phyloP scores from a whole-genome alignment of 2,888 invertebrate genomes.

The Poecilus cupreus region DNA sequence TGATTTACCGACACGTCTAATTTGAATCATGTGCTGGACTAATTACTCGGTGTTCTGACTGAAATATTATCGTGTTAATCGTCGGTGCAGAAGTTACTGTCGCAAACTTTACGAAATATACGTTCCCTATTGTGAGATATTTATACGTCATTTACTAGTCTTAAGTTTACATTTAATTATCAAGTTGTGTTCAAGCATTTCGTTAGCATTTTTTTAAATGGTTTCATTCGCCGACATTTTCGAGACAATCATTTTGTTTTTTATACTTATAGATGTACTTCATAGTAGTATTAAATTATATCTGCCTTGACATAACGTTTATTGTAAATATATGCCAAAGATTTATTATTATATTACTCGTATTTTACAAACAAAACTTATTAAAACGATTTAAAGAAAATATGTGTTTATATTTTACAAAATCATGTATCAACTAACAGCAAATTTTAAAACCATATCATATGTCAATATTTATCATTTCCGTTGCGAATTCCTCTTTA shows the following conservation, averaged over 20 bases:
- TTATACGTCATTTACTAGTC: slow-evolving; percentile 57
- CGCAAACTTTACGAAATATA: slow-evolving; percentile 47
- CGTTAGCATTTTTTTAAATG: slow-evolving; percentile 38
- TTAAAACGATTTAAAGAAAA: slow-evolving; percentile 48
- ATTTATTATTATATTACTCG: slow-evolving; percentile 59
- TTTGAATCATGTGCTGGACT: slow-evolving; percentile 11
- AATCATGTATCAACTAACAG: neutral
- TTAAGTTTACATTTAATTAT: slow-evolving; percentile 54
- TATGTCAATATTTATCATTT: neutral
- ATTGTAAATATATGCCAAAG: slow-evolving; percentile 60
- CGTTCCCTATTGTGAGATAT: slow-evolving; percentile 58
- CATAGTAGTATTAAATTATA: slow-evolving; percentile 59
- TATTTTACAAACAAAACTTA: slow-evolving; percentile 58
- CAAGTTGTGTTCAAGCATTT: slow-evolving; percentile 59
- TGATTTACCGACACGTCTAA: neutral
- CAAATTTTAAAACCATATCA: neutral
- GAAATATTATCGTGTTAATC: slow-evolving; percentile 50
- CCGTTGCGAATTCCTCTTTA: neutral
- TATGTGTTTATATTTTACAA: neutral
- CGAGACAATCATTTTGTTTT: slow-evolving; percentile 59
- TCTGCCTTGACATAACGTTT: slow-evolving; percentile 59
- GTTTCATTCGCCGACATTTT: slow-evolving; percentile 58
- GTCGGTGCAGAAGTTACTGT: slow-evolving; percentile 26
- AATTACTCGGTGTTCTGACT: slow-evolving; percentile 48
- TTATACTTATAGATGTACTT: slow-evolving; percentile 59